Evolutionary conservation across 1,140 invertebrate species (phyloP), one percentile per base, ranked within the genome.

Genomic region (Aphelenchoides avenae): DNA sequence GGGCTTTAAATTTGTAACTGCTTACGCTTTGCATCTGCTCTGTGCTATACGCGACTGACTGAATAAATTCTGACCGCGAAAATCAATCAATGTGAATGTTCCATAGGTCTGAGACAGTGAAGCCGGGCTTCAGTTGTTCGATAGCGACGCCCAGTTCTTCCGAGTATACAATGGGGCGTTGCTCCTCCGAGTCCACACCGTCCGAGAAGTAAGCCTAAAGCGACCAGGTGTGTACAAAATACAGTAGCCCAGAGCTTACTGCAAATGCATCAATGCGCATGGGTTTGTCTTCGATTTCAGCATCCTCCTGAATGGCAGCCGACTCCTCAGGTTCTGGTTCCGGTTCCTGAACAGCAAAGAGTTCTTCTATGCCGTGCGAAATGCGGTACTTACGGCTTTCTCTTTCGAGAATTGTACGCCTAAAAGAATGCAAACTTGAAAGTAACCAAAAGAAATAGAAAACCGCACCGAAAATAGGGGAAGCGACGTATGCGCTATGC

Each of bases 391-490:
- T 4, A 27, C 44, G 11, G 18, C 42, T 24, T 48, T 30, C 26
- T 78, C 68, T n/a, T 63, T 70, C 29, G 57, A 56, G 55, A 74
- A 89, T 73, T 93, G 87, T 0, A 97, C 85, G 4, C n/a, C n/a
- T n/a, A n/a, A n/a, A n/a, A n/a, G n/a, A n/a, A n/a, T n/a, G n/a
- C n/a, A n/a, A n/a, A n/a, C n/a, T n/a, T n/a, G n/a, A n/a, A n/a
- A n/a, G n/a, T n/a, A n/a, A n/a, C n/a, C n/a, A n/a, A n/a, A n/a
- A n/a, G n/a, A n/a, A n/a, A n/a, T n/a, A n/a, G n/a, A n/a, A n/a
- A n/a, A n/a, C n/a, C n/a, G n/a, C n/a, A n/a, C 93, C 93, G 79
- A 91, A 92, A 52, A 90, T 86, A 0, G 93, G 92, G 77, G 85
- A 86, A 31, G 86, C 85, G 24, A 84, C 84, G 70, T 89, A 94